A percentile compares a stretch with the other conserved stretches of the same genome.
Evolutionary conservation across 2,797 vertebrate genomes (phyloP).

Genomic region (Bufotes viridis): DNA sequence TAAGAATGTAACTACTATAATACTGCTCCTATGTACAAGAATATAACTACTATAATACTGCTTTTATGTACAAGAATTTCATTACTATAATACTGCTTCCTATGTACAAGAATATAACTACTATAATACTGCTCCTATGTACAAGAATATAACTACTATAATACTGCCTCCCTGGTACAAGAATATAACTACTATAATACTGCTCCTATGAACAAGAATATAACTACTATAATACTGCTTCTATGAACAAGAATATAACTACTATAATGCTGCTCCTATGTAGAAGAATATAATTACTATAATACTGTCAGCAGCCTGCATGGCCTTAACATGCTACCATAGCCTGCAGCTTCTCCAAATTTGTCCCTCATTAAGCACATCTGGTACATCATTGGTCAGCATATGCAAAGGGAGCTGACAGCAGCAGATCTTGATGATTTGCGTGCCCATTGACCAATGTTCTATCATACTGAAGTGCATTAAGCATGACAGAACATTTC

Average conservation of each 20-base stretch:
- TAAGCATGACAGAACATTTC: too few species aligned
- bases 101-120: slow-evolving; percentile 2
- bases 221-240: not conserved
- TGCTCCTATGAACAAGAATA: slow-evolving; percentile 13
- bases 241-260: not conserved
- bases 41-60: slow-evolving; percentile 4
- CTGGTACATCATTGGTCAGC: too few species aligned
- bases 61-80: not conserved
- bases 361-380: too few species aligned
- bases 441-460: too few species aligned
- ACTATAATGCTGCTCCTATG: not conserved
- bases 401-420: too few species aligned
- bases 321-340: too few species aligned
- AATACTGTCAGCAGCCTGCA: not conserved
- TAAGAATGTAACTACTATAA: not conserved
- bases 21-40: not conserved
- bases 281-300: slow-evolving; percentile 2
- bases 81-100: not conserved
- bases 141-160: not conserved
- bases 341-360: too few species aligned
- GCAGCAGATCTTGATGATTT: too few species aligned
- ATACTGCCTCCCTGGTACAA: not conserved
- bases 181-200: not conserved
- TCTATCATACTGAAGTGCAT: too few species aligned
- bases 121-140: slow-evolving; percentile 2